Percentiles rank a stretch among this genome's conserved stretches.
Conservation (phyloP, 2,888 invertebrate genomes). For the Chloromyia formosa region DNA sequence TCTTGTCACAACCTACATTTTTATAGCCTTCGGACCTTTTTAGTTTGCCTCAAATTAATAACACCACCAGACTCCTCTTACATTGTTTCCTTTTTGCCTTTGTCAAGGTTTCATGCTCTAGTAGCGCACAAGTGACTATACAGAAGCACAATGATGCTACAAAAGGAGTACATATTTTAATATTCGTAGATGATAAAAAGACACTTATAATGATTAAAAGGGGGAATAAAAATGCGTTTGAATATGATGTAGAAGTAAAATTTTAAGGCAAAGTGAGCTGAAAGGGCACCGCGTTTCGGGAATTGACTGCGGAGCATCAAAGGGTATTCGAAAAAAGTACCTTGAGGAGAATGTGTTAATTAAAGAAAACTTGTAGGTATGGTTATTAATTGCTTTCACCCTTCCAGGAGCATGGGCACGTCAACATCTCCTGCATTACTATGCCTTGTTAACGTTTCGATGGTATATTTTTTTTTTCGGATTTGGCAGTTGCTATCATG, state of each 20-base stretch:
- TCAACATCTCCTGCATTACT: too few species aligned
- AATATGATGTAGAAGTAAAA: too few species aligned
- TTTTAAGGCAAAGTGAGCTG: neutral
- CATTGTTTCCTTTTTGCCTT: constrained; percentile 7
- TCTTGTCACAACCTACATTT: constrained; percentile 1
- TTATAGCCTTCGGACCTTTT: neutral
- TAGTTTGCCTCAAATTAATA: constrained; percentile 24
- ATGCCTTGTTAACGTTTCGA: too few species aligned
- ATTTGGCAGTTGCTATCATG: too few species aligned
- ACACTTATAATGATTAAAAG: neutral
- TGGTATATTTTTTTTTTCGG: too few species aligned
- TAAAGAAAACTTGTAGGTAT: too few species aligned
- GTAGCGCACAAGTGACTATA: neutral
- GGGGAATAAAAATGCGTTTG: neutral
- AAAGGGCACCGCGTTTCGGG: neutral
- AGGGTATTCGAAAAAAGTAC: too few species aligned
- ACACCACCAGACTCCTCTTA: neutral
- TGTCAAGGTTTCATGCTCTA: neutral
- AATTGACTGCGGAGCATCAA: too few species aligned
- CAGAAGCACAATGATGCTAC: neutral
- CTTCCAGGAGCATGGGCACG: too few species aligned
- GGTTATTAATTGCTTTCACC: too few species aligned
- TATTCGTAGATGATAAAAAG: neutral
- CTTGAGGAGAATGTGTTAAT: too few species aligned
- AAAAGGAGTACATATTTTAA: neutral